Evolutionary conservation across 2,797 vertebrate species (phyloP).

Genomic region (Malacoctenus gilli): DNA sequence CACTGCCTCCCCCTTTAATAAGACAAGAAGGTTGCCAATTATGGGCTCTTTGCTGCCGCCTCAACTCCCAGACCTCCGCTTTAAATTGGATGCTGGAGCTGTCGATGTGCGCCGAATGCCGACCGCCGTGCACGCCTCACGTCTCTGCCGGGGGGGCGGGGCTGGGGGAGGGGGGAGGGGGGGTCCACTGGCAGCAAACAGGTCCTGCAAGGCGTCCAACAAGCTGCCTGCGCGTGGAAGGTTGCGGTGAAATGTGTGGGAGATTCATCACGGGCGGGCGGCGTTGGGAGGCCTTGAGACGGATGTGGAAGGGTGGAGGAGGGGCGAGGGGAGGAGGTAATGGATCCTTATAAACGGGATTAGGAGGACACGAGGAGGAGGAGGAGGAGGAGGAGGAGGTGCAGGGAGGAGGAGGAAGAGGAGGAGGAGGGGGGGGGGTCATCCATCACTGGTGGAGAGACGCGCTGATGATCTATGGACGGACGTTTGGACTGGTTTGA

Average conservation of each 20-base stretch:
- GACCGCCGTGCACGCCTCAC: conserved; percentile 25
- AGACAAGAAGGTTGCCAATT: conserved; percentile 86
- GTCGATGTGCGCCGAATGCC: conserved; percentile 58
- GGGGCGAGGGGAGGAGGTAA: conserved; percentile 40
- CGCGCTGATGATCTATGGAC: conserved; percentile 40
- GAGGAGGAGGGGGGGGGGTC: conserved; percentile 16
- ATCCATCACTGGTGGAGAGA: conserved; percentile 41
- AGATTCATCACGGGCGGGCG: conserved; percentile 56
- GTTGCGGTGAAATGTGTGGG: conserved; percentile 41
- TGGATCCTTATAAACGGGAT: conserved; percentile 53
- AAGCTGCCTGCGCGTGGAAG: conserved; percentile 44
- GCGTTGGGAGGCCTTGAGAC: conserved; percentile 53
- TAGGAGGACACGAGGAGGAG: conserved; percentile 47
- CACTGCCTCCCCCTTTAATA: conserved; percentile 78
- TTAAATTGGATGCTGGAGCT: conserved; percentile 79
- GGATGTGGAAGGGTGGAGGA: conserved; percentile 37
- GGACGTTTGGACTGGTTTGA: conserved; percentile 32
- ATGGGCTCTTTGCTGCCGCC: conserved; percentile 73
- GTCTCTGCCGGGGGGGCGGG: conserved; percentile 1
- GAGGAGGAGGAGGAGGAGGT: conserved; percentile 21
- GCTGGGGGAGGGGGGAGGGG: no score
- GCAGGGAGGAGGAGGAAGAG: conserved; percentile 44
- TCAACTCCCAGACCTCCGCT: conserved; percentile 76
- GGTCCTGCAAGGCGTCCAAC: conserved; percentile 13
- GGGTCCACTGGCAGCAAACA: conserved; percentile 6